Evolutionary conservation across 2,113 vertebrate species (phyloP), one percentile per base, ranked within the genome.

Genomic region (Galemys pyrenaicus): DNA sequence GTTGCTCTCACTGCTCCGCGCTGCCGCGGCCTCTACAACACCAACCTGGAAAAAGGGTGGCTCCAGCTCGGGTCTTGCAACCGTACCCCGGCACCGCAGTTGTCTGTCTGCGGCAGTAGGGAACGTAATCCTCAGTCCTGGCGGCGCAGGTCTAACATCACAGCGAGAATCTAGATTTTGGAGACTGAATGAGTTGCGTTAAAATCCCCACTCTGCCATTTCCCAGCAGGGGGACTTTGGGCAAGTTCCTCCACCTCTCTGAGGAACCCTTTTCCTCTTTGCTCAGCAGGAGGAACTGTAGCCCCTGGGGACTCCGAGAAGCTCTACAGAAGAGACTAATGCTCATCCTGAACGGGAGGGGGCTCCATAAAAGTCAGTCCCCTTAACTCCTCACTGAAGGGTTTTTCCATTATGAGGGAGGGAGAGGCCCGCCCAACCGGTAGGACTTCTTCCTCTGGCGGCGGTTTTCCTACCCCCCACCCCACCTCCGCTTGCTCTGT

Each of bases 191-290:
- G 22, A 32, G 26, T n/a, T 32, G 60, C 28, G 44, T 49, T 87
- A 82, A 70, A 92, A 91, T 41, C 24, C 32, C 7, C 32, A 20
- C 41, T 58, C 3, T 0, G 58, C 19, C 95, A 35, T 32, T 89
- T 62, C 22, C 68, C 70, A 15, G 86, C 74, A 91, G 64, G 16
- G 93, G 70, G 62, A 41, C 37, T 19, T 56, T 13, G 56, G 74
- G 67, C 92, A 39, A 54, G 28, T 35, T 44, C 28, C 44, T 82
- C n/a, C 26, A 39, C 74, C 58, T 95, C 74, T 89, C 94, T 71
- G 84, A 65, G 77, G n/a, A 17, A 11, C 28, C 28, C 12, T 56
- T 79, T 91, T 84, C 35, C 71, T 13, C 20, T 10, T 28, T 77
- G 35, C 46, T 6, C 37, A 7, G 16, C 5, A 0, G 32, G 64